Base-by-base conservation (phyloP, 2,888 invertebrate species). In the Sussaba pulchella region DNA sequence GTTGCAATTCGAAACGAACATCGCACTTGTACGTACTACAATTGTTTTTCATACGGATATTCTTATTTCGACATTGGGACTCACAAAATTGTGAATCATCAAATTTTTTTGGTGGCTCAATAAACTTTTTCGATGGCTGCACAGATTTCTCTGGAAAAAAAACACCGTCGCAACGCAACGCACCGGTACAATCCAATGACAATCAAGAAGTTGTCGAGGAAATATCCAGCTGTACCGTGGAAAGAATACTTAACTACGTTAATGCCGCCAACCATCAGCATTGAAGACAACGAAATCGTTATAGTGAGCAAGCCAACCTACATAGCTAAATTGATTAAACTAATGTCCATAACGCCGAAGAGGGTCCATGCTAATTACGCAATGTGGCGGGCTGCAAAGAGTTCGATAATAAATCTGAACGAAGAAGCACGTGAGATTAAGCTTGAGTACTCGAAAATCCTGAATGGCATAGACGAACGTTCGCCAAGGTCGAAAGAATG, bases 401-500 rank as follows among this genome's bases (percentile, higher is more conserved):
- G 96, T 3, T 96, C 97, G 0, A 95, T 97, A 8, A 95, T 96
- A 2, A 98, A 97, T 91, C 93, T 98, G 81, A 96, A 95, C 0
- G 97, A 98, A 66, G 94, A 94, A 72, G 94, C 97, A 76, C 94
- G 98, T 3, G 95, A 96, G 69, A 93, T 97, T 0, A 97, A 98
- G 89, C 93, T 98, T 66, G 94, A 95, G 43, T 98, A 97, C 92
- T 95, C 96, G 67, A 96, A 97, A 0, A 95, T 95, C 0, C 93
- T 98, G 6, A 96, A 96, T 5, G 98, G 98, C 0, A 96, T 90
- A 95, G 96, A 97, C 0, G 97, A 97, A 90, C 93, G 97, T 72
- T 97, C 97, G 91, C 95, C 97, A 52, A 94, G 98, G 17, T 98
- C 98, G 98, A 98, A 98, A 93, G 97, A 98, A 91, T 98, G 98